These are phyloP conservation scores for Dynastes grantii DNA, from an alignment of 2,888 invertebrate species.

Conservation along the genomic window DNA sequence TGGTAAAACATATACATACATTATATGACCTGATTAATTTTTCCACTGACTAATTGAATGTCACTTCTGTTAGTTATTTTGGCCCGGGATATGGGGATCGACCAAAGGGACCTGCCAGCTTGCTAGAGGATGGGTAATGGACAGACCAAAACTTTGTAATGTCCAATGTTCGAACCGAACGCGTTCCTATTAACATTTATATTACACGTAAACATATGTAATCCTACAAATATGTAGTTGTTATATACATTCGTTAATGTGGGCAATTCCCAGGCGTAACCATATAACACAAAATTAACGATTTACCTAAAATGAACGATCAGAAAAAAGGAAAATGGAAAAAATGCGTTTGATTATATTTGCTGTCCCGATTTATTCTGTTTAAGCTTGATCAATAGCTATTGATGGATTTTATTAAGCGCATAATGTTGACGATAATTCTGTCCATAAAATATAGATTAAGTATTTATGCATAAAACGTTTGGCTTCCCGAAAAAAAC, in stretches of 20 bases:
- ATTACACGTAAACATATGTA: conserved; percentile 1
- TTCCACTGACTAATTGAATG: neutral
- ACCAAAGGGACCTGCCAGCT: neutral
- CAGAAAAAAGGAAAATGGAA: no score
- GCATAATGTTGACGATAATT: no score
- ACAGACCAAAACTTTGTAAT: neutral
- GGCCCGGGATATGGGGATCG: neutral
- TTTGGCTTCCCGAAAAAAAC: no score
- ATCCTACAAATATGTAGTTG: no score
- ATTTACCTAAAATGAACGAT: neutral
- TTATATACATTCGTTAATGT: neutral
- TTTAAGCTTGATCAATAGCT: no score
- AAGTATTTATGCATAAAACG: no score
- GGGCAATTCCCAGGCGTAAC: neutral
- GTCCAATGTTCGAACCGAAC: neutral
- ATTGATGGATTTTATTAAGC: no score
- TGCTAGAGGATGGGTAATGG: neutral
- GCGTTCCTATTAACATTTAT: conserved; percentile 10
- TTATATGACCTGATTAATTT: no score
- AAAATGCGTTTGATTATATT: no score
- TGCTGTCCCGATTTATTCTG: no score
- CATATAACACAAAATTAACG: neutral
- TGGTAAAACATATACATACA: no score
- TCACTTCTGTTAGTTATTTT: neutral
- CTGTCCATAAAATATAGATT: no score